Percentiles rank a stretch among this genome's conserved stretches.
Evolutionary conservation across 1,140 invertebrate species (phyloP).

Genomic region (Drepana arcuata): DNA sequence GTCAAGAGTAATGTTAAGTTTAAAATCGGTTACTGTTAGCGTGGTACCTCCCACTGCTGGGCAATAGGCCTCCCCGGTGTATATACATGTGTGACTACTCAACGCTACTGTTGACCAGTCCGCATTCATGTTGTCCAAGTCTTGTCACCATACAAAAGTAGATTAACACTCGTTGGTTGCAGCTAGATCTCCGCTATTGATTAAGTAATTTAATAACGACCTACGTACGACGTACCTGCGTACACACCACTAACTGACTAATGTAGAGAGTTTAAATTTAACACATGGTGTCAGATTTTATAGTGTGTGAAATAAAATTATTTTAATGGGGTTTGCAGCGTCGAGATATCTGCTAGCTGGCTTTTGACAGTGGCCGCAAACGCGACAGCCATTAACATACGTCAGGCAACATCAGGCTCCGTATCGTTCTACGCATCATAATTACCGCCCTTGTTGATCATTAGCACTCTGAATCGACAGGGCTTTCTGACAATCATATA

Average conservation of each 20-base stretch:
- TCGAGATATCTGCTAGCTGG: conserved; percentile 72
- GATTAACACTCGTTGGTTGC: too few species aligned
- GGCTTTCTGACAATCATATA: conserved; percentile 54
- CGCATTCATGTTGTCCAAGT: too few species aligned
- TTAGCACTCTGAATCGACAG: conserved; percentile 13
- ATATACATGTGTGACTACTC: too few species aligned
- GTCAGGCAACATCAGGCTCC: conserved; percentile 51
- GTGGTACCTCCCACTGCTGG: too few species aligned
- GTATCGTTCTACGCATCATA: conserved; percentile 54
- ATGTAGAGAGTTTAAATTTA: conserved; percentile 17
- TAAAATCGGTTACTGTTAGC: too few species aligned
- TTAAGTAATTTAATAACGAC: too few species aligned
- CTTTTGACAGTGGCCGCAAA: conserved; percentile 70
- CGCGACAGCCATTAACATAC: conserved; percentile 64
- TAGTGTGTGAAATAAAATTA: conserved; percentile 52
- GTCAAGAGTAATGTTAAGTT: too few species aligned
- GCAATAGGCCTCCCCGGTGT: too few species aligned
- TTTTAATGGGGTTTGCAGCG: conserved; percentile 70
- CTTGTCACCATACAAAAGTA: too few species aligned
- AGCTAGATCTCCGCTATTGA: too few species aligned
- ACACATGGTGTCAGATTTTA: conserved; percentile 31
- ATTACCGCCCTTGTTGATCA: conserved; percentile 49
- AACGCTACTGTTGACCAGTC: too few species aligned
- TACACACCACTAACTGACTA: conserved; percentile 56
- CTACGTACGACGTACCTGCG: too few species aligned